Evolutionary conservation across 2,888 invertebrate species (phyloP), one percentile per base, ranked within the genome.

Genomic region (Chrysolina oricalcia): DNA sequence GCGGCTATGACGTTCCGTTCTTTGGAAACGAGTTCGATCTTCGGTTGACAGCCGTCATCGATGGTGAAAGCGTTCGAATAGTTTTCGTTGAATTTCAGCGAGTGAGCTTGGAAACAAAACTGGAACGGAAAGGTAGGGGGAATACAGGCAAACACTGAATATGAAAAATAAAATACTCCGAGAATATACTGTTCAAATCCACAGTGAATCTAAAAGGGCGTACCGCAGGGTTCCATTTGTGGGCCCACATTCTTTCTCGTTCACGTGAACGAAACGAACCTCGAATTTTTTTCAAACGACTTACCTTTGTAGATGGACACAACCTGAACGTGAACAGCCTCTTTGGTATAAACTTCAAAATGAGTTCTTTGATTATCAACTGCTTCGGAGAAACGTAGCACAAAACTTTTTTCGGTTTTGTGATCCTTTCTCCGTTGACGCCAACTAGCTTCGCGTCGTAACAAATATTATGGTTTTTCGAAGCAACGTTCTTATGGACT

Each of bases 331-430:
- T 96, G 75, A 95, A 96, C 83, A 98, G 92, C 84, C 97, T 91
- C 89, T 97, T 97, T 70, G 97, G 97, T 86, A 98, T 96, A 88
- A 98, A 95, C 90, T 96, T 97, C 83, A 98, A 91, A 83, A 97
- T 92, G 91, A 96, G 96, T 90, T 98, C 98, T 90, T 97, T 97
- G 85, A 98, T 92, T 73, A 96, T 96, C 82, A 98, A 91, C 90
- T 96, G 97, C 89, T 97, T 96, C 68, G 97, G 96, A 73, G 96
- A 97, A 85, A 98, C 94, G 88, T 95, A 97, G 89, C 96, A 96
- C 81, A 95, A 93, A 76, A 98, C 96, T 88, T 96, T 96, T 85
- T 97, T 95, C 62, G 96, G 94, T 87, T 96, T 96, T 56, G 92
- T 89, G 75, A 92, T 89, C 78, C 90, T 89, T 78, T 93, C 93